These are phyloP conservation scores for Coelopa frigida DNA, from an alignment of 1,140 invertebrate genomes.

Conservation along the genomic window DNA sequence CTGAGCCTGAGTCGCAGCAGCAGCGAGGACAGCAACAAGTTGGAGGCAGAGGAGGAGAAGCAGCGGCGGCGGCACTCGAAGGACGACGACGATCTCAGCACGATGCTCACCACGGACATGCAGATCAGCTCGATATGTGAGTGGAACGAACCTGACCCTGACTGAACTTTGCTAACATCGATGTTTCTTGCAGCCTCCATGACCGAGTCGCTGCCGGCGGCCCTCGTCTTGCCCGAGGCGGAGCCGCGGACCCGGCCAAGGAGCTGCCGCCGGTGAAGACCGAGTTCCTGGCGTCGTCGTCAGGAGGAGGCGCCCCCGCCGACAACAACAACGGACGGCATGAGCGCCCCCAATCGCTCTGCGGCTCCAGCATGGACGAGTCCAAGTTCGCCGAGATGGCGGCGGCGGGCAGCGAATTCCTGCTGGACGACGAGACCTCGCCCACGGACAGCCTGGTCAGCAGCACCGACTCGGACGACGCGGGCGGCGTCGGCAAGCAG, in stretches of 20 bases:
- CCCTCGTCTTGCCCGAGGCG: too few relatives aligned
- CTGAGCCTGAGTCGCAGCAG: conserved; percentile 49
- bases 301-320: conserved; percentile 21
- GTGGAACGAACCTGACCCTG: conserved; percentile 7
- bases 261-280: conserved; percentile 23
- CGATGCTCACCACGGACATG: conserved; percentile 30
- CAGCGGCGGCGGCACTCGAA: conserved; percentile 20
- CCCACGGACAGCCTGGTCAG: conserved; percentile 70
- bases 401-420: conserved; percentile 57
- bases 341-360: conserved; percentile 45
- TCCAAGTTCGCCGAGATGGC: conserved; percentile 69
- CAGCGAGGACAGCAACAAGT: conserved; percentile 48
- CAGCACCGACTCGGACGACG: conserved; percentile 58
- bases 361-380: conserved; percentile 54
- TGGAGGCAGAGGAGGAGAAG: conserved; percentile 11
- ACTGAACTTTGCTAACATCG: neutral
- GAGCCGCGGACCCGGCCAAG: conserved; percentile 4
- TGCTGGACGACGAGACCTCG: conserved; percentile 67
- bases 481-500: conserved; percentile 45
- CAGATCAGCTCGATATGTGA: conserved; percentile 39
- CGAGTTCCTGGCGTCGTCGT: conserved; percentile 29
- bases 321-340: conserved; percentile 16
- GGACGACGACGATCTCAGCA: conserved; percentile 28
- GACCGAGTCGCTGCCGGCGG: conserved; percentile 25
- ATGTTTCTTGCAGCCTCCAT: conserved; percentile 26